These are phyloP conservation scores for Tachyglossus aculeatus DNA, from an alignment of 2,797 vertebrate species.

Conservation along the genomic window DNA sequence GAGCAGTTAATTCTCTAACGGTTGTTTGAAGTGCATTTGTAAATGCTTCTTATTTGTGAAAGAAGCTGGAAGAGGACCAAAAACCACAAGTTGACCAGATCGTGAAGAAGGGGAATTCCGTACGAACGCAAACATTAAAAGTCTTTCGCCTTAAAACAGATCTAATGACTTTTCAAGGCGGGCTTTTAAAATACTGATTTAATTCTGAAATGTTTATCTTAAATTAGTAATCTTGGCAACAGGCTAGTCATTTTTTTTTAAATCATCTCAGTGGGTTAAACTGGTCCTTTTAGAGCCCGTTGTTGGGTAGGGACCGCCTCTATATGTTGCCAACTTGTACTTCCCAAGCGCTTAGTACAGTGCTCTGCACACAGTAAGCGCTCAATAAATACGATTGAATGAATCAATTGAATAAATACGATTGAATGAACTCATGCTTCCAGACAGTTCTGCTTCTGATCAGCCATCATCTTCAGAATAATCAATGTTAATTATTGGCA, in stretches of 20 bases:
- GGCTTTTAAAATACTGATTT: slow-evolving; percentile 58
- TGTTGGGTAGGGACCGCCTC: too few relatives aligned
- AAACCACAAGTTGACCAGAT: slow-evolving; percentile 44
- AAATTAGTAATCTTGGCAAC: slow-evolving; percentile 39
- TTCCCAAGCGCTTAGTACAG: too few relatives aligned
- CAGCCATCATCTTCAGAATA: background rate
- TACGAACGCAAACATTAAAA: slow-evolving; percentile 30
- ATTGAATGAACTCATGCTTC: background rate
- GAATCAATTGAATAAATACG: too few relatives aligned
- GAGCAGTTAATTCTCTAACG: slow-evolving; percentile 50
- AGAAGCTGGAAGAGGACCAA: slow-evolving; percentile 60
- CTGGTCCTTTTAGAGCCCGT: slow-evolving; percentile 14
- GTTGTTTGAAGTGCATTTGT: slow-evolving; percentile 31
- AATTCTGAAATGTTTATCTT: slow-evolving; percentile 43
- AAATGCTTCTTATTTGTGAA: slow-evolving; percentile 56
- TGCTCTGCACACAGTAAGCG: too few relatives aligned
- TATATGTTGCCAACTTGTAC: too few relatives aligned
- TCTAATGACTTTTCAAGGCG: slow-evolving; percentile 57
- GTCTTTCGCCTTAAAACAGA: slow-evolving; percentile 30
- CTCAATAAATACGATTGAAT: too few relatives aligned
- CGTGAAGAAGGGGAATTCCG: slow-evolving; percentile 68
- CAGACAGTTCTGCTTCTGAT: background rate
- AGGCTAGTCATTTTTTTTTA: slow-evolving; percentile 17
- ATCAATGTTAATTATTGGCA: slow-evolving; percentile 8
- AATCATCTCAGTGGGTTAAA: slow-evolving; percentile 27